A percentile compares a stretch with the other conserved stretches of the same genome.
These are phyloP conservation scores for Acrocephalus scirpaceus DNA, from an alignment of 2,797 vertebrate genomes.

Conservation along the genomic window DNA sequence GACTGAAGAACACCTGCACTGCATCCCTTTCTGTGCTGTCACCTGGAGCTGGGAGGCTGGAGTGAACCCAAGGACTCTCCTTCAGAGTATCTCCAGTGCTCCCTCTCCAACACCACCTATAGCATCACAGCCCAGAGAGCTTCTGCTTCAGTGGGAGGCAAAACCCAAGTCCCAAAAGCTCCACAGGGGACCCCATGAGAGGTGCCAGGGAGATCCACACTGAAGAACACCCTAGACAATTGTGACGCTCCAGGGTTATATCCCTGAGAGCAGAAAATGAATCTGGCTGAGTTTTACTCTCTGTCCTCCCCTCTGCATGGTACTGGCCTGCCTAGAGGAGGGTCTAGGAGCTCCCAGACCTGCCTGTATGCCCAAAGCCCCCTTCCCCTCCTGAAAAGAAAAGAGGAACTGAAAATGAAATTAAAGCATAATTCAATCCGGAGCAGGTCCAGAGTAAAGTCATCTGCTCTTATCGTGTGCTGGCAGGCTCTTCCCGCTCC, in stretches of 20 bases:
- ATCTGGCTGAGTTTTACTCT: neutral
- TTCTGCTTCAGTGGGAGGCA: neutral
- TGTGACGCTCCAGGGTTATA: neutral
- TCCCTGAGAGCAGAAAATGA: neutral
- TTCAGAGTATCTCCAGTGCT: neutral
- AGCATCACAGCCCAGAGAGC: neutral
- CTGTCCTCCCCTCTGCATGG: neutral
- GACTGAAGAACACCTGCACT: neutral
- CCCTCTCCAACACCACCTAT: neutral
- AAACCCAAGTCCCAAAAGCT: neutral
- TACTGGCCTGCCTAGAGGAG: neutral
- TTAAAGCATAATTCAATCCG: conserved; percentile 67
- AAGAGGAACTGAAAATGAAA: conserved; percentile 68
- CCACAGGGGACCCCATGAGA: neutral
- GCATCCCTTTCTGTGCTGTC: rapidly evolving
- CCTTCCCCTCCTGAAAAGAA: conserved; percentile 19
- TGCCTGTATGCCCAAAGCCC: neutral
- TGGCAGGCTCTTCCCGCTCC: conserved; percentile 66
- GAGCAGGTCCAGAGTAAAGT: conserved; percentile 61
- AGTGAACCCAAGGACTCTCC: neutral
- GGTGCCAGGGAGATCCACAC: neutral
- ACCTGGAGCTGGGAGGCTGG: neutral
- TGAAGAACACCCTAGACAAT: neutral
- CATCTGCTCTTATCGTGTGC: conserved; percentile 70
- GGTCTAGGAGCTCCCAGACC: neutral